A percentile compares a stretch with the other conserved stretches of the same genome.
phyloP scores from a whole-genome alignment of 2,797 vertebrate species.

The Anguilla megastoma region DNA sequence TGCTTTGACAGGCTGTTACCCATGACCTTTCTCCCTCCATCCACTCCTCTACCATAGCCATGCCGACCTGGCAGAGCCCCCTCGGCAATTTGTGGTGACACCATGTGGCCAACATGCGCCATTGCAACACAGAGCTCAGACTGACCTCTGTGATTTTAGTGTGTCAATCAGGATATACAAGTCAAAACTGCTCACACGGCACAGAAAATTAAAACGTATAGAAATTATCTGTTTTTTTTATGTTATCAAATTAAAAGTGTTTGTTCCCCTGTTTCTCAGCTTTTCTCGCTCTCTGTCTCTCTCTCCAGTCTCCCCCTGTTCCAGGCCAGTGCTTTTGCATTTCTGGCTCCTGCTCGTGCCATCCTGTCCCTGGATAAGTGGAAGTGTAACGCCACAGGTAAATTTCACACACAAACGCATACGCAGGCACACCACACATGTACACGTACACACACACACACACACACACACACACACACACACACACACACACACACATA shows the following conservation, averaged over 20 bases:
- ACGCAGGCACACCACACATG: neutral
- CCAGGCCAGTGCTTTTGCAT: slow-evolving; percentile 97
- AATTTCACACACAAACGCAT: slow-evolving; percentile 16
- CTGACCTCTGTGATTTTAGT: neutral
- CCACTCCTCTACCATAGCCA: neutral
- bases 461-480: neutral
- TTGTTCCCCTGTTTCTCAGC: neutral
- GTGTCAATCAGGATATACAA: neutral
- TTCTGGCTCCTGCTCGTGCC: slow-evolving; percentile 92
- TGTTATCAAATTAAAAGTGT: neutral
- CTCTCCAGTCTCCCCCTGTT: slow-evolving; percentile 90
- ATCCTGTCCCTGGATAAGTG: slow-evolving; percentile 98
- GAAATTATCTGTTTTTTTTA: neutral
- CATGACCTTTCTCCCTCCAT: neutral
- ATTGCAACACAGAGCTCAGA: neutral
- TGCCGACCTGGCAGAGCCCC: neutral
- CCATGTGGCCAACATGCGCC: neutral
- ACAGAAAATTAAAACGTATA: neutral
- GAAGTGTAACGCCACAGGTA: slow-evolving; percentile 96
- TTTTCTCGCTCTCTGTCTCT: slow-evolving; percentile 38
- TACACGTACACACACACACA: neutral
- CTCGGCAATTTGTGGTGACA: neutral
- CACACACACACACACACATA: neutral
- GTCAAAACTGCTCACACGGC: neutral
- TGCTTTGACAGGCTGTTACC: neutral